phyloP scores from a whole-genome alignment of 1,140 invertebrate genomes.

The Kradibia gibbosae region DNA sequence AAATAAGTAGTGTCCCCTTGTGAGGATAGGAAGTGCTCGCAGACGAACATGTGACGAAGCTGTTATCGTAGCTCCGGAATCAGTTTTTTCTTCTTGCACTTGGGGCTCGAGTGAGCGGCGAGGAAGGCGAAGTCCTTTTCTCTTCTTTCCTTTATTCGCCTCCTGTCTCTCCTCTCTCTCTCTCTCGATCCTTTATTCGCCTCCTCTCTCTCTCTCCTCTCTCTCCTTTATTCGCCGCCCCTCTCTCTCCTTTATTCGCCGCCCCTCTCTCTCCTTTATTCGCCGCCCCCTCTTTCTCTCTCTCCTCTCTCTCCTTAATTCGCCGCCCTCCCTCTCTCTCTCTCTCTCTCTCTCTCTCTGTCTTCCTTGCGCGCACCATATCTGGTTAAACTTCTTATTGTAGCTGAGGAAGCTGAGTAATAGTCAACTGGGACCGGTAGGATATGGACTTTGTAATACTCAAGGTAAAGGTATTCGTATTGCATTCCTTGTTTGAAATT shows the following conservation, averaged over 20 bases:
- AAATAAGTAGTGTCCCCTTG: not conserved
- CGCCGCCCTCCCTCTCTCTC: not conserved
- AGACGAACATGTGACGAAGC: not conserved
- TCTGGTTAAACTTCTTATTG: not conserved
- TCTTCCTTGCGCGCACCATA: not conserved
- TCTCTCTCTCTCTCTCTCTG: not conserved
- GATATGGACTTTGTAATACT: conserved; percentile 16
- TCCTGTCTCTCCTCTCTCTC: not conserved
- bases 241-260: not conserved
- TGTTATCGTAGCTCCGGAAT: not conserved
- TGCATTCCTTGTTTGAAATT: not conserved
- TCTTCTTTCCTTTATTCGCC: not conserved
- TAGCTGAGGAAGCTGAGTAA: not conserved
- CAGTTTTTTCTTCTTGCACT: not conserved
- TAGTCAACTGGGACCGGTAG: not conserved
- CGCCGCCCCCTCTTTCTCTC: too few relatives aligned
- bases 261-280: too few relatives aligned
- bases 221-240: not conserved
- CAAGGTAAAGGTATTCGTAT: not conserved
- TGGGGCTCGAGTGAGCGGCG: not conserved
- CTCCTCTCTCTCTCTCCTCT: not conserved
- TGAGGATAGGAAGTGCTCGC: not conserved
- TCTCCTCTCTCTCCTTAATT: not conserved
- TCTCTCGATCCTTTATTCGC: not conserved
- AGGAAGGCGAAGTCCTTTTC: not conserved